phyloP scores from a whole-genome alignment of 2,113 vertebrate genomes.

The Prochilodus magdalenae region DNA sequence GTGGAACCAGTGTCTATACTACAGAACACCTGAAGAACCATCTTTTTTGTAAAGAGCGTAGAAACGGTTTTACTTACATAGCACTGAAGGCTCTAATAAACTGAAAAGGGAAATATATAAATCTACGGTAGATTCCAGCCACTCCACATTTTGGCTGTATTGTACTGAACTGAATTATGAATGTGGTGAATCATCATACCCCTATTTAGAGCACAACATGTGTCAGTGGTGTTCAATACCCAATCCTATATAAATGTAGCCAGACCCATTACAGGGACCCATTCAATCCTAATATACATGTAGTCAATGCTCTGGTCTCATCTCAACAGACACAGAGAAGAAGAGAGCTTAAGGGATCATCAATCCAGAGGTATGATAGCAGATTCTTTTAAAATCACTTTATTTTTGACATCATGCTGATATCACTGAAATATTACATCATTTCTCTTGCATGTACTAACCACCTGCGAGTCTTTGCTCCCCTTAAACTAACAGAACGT shows the following conservation, averaged over 20 bases:
- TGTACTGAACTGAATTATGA: too few relatives aligned
- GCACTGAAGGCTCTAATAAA: too few relatives aligned
- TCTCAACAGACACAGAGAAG: not conserved
- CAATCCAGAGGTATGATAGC: not conserved
- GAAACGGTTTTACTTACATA: too few relatives aligned
- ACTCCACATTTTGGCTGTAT: too few relatives aligned
- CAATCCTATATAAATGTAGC: not conserved
- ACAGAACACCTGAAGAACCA: too few relatives aligned
- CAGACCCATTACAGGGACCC: not conserved
- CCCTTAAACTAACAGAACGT: not conserved
- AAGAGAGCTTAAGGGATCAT: not conserved
- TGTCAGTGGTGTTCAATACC: too few relatives aligned
- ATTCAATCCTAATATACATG: not conserved
- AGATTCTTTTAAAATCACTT: slow-evolving; percentile 28
- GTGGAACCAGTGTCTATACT: too few relatives aligned
- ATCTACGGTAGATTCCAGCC: too few relatives aligned
- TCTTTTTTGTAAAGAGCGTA: too few relatives aligned
- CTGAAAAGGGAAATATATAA: too few relatives aligned
- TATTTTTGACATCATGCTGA: slow-evolving; percentile 41
- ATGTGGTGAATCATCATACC: too few relatives aligned
- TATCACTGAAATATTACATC: slow-evolving; percentile 23
- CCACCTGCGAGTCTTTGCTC: not conserved
- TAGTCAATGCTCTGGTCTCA: not conserved
- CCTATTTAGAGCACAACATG: too few relatives aligned
- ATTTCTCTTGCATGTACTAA: not conserved